phyloP scores from a whole-genome alignment of 53 echinoderm and acorn worm genomes.

The Holothuria scabra region DNA sequence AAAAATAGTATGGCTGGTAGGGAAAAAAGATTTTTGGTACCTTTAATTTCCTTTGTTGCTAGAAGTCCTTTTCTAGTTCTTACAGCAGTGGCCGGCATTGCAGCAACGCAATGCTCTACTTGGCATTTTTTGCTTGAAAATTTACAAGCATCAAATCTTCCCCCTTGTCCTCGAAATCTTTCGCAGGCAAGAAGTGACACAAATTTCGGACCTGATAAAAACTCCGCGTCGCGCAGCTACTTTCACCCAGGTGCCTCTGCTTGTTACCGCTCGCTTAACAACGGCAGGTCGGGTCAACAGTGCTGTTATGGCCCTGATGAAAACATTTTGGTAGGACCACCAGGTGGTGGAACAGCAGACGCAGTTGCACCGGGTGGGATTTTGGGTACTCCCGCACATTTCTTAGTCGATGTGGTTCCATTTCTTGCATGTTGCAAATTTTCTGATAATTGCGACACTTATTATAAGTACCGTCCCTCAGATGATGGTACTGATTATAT shows the following conservation, averaged over 20 bases:
- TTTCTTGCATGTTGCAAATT: constrained; percentile 60
- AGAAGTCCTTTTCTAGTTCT: too few relatives aligned
- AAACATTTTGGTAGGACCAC: constrained; percentile 57
- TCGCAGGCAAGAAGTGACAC: constrained; percentile 36
- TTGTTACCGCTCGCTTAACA: constrained; percentile 50
- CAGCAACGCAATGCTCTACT: too few relatives aligned
- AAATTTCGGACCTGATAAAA: constrained; percentile 45
- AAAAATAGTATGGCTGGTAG: too few relatives aligned
- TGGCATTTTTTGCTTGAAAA: too few relatives aligned
- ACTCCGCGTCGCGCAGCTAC: background rate
- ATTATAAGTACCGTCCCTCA: constrained; percentile 62
- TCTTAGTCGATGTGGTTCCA: constrained; percentile 57
- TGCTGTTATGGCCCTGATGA: constrained; percentile 66
- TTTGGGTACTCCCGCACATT: constrained; percentile 16
- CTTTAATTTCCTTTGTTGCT: too few relatives aligned
- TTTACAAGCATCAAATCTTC: background rate
- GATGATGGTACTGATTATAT: constrained; percentile 65
- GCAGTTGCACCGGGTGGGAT: constrained; percentile 44
- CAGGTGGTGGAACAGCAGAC: constrained; percentile 66
- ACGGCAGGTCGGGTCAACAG: constrained; percentile 59
- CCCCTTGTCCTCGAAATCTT: constrained; percentile 58
- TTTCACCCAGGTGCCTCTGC: constrained; percentile 17
- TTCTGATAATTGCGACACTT: constrained; percentile 45
- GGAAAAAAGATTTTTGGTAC: too few relatives aligned
- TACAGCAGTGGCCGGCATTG: too few relatives aligned